phyloP scores from a whole-genome alignment of 2,797 vertebrate species.

The Notoglanidium macrostoma region DNA sequence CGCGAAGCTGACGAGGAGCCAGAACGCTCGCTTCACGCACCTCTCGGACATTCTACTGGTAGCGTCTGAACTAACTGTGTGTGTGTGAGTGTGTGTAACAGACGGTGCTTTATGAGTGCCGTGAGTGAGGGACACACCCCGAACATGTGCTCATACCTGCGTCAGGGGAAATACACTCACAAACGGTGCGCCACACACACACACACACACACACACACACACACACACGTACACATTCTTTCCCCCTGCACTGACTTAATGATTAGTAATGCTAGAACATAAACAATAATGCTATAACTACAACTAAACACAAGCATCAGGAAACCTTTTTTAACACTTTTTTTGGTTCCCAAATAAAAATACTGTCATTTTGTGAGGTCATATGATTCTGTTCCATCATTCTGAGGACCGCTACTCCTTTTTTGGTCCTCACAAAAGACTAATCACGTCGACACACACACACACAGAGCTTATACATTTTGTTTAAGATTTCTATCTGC shows the following conservation, averaged over 20 bases:
- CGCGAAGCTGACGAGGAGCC: constrained; percentile 70
- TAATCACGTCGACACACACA: neutral
- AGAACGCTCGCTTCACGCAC: constrained; percentile 58
- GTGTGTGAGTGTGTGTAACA: constrained; percentile 41
- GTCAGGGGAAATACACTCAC: constrained; percentile 39
- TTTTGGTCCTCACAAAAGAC: neutral
- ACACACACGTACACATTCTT: constrained; percentile 6
- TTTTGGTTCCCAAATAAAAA: neutral
- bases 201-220: constrained; percentile 28
- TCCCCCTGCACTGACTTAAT: neutral
- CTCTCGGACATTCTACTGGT: constrained; percentile 64
- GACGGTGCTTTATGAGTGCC: constrained; percentile 32
- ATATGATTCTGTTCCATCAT: neutral
- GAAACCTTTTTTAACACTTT: neutral
- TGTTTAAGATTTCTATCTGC: neutral
- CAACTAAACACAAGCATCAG: neutral
- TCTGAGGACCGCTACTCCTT: neutral
- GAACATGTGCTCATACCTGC: constrained; percentile 44
- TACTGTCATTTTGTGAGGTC: neutral
- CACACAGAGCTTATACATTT: neutral
- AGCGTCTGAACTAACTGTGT: constrained; percentile 61
- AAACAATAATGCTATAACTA: neutral
- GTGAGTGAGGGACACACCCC: constrained; percentile 46
- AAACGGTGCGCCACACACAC: constrained; percentile 5
- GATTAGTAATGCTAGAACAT: neutral